Base-by-base conservation (phyloP, 1,140 invertebrate genomes). In the Oncopeltus fasciatus region DNA sequence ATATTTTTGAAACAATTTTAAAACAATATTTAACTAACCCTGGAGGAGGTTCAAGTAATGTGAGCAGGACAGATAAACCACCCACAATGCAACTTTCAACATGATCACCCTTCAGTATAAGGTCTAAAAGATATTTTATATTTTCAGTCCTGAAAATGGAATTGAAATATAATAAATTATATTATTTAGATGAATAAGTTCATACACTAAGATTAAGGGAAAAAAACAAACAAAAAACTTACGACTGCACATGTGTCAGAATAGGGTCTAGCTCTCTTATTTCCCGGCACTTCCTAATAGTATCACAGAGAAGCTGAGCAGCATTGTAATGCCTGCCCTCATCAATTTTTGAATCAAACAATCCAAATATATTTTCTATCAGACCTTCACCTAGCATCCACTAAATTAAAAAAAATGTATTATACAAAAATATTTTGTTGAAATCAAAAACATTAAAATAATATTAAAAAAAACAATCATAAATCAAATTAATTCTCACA, bases 361-460 rank as follows among this genome's bases (percentile, higher is more conserved):
- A 77, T 68, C 79, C 81, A 66, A 95, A 82, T 70, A 95, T 78
- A 73, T 81, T 83, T 74, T 91, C 86, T 66, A 95, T 81, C 69
- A 94, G 81, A 71, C 85, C 79, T 73, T 93, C 81, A 72, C 88
- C 86, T 78, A 90, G 85, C 68, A 96, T 79, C 91, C 91, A 95
- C 90, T 96, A 73, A 59, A 81, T 81, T 68, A 59, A 33, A 65
- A 64, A 59, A 14, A 65, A n/a, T n/a, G n/a, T n/a, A n/a, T n/a
- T n/a, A n/a, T n/a, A n/a, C n/a, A n/a, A n/a, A n/a, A n/a, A n/a
- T n/a, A n/a, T n/a, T n/a, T n/a, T n/a, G n/a, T n/a, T n/a, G n/a
- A n/a, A n/a, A n/a, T n/a, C n/a, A n/a, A n/a, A n/a, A n/a, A n/a
- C n/a, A n/a, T n/a, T n/a, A n/a, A n/a, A n/a, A n/a, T n/a, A n/a